Evolutionary conservation across 2,113 vertebrate genomes (phyloP).

Genomic region (Phoxinus phoxinus): DNA sequence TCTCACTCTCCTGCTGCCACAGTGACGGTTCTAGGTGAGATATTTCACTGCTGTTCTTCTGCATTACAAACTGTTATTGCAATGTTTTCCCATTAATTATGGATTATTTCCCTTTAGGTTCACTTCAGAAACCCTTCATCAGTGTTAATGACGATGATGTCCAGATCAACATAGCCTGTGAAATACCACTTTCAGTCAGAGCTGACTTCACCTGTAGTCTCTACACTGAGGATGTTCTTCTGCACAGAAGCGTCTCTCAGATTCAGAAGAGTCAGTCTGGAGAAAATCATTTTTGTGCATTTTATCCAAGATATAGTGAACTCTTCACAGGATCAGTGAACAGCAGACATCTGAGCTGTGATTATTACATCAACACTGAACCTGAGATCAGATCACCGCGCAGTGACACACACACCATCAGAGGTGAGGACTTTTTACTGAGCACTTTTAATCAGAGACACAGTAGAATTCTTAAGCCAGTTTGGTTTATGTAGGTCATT

Average conservation of each 20-base stretch:
- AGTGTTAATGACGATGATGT: not conserved
- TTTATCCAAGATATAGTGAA: not conserved
- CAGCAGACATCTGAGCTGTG: constrained; percentile 51
- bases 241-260: accelerated
- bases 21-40: constrained; percentile 30
- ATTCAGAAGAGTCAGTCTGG: not conserved
- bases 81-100: not conserved
- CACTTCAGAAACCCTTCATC: constrained; percentile 42
- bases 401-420: constrained; percentile 29
- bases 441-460: not conserved
- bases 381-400: constrained; percentile 37
- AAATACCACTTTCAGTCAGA: constrained; percentile 1
- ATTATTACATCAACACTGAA: constrained; percentile 44
- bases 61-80: accelerated
- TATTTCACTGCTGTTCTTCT: not conserved
- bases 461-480: no score
- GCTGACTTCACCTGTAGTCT: constrained; percentile 46
- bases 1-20: constrained; percentile 12
- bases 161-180: not conserved
- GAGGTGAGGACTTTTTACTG: constrained; percentile 17
- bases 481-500: no score
- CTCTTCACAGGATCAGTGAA: constrained; percentile 37
- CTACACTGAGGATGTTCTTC: constrained; percentile 49
- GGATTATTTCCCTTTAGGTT: not conserved
- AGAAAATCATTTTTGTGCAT: not conserved